Percentiles rank a stretch among this genome's conserved stretches.
Evolutionary conservation across 2,888 invertebrate genomes (phyloP).

Genomic region (Chloromyia formosa): DNA sequence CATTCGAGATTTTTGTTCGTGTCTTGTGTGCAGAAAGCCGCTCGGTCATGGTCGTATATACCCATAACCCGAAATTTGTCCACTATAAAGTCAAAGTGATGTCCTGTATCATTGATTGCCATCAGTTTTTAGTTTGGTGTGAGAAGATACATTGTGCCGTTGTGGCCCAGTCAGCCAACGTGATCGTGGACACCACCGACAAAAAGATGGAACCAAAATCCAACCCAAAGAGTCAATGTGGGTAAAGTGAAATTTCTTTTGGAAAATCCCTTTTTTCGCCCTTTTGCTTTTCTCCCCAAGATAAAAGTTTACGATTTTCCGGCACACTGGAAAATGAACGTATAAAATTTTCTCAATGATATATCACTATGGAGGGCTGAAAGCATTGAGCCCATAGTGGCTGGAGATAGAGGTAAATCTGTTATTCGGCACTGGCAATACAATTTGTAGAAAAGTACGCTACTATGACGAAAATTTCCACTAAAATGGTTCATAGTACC

Average conservation of each 20-base stretch:
- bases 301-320: constrained; percentile 36
- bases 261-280: not conserved
- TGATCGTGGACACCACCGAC: not conserved
- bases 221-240: no score
- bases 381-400: not conserved
- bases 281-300: not conserved
- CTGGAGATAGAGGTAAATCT: not conserved
- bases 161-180: not conserved
- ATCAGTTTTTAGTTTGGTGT: constrained; percentile 21
- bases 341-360: constrained; percentile 17
- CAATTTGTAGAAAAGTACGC: not conserved
- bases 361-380: not conserved
- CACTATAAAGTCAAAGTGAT: not conserved
- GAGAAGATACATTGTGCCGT: not conserved
- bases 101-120: constrained; percentile 29
- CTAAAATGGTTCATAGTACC: constrained; percentile 2
- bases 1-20: not conserved
- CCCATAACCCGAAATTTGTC: not conserved
- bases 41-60: not conserved
- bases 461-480: constrained; percentile 8
- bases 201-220: no score
- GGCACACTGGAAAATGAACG: constrained; percentile 8
- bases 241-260: constrained; percentile 8
- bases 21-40: no score
- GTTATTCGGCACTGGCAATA: not conserved